phyloP scores from a whole-genome alignment of 2,113 vertebrate genomes.

The Lampris incognitus region DNA sequence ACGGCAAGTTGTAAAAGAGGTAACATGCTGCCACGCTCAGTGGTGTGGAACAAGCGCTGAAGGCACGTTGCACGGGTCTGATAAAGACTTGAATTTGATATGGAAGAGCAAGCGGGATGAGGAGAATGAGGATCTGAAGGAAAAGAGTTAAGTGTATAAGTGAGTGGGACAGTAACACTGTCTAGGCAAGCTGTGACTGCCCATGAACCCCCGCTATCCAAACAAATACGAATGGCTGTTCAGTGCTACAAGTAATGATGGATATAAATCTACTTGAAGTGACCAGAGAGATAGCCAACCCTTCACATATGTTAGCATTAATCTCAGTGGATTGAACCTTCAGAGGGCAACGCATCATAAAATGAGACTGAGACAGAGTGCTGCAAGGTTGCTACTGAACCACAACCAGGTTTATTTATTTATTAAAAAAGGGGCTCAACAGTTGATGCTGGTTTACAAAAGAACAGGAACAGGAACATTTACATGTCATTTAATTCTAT shows the following conservation, averaged over 20 bases:
- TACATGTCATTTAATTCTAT: too few species aligned
- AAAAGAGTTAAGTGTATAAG: constrained; percentile 11
- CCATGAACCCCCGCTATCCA: constrained; percentile 66
- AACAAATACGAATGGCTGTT: constrained; percentile 62
- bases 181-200: constrained; percentile 73
- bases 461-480: too few species aligned
- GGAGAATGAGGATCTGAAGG: not conserved
- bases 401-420: constrained; percentile 70
- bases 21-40: constrained; percentile 1
- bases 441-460: too few species aligned
- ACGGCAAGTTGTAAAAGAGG: constrained; percentile 43
- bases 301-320: constrained; percentile 24
- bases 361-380: constrained; percentile 24
- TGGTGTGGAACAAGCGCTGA: not conserved
- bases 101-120: not conserved
- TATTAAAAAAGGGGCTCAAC: not conserved
- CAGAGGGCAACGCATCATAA: constrained; percentile 17
- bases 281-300: constrained; percentile 27
- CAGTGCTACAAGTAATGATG: constrained; percentile 55
- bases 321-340: not conserved
- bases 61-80: not conserved
- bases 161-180: constrained; percentile 47
- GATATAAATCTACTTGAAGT: constrained; percentile 62
- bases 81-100: constrained; percentile 24
- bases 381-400: not conserved